A percentile compares a stretch with the other conserved stretches of the same genome.
phyloP scores from a whole-genome alignment of 2,113 vertebrate genomes.

The Nettapus auritus region DNA sequence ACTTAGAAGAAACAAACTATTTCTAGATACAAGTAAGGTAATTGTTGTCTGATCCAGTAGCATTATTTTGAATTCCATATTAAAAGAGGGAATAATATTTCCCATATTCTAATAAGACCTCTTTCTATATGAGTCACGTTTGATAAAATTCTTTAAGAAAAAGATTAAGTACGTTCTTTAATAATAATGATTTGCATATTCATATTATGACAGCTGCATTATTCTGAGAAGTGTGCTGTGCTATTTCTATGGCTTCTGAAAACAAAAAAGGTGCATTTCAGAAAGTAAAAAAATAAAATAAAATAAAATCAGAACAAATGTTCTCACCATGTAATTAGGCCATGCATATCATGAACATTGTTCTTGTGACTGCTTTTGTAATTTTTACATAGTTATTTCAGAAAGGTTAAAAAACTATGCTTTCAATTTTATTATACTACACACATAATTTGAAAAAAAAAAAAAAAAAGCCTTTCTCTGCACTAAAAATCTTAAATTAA shows the following conservation, averaged over 20 bases:
- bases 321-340: slow-evolving; percentile 62
- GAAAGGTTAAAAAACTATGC: slow-evolving; percentile 68
- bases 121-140: slow-evolving; percentile 45
- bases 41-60: slow-evolving; percentile 46
- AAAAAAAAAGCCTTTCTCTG: slow-evolving; percentile 55
- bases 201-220: slow-evolving; percentile 48
- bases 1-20: slow-evolving; percentile 51
- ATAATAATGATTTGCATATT: slow-evolving; percentile 64
- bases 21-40: slow-evolving; percentile 32
- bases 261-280: slow-evolving; percentile 64
- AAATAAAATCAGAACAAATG: slow-evolving; percentile 57
- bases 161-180: slow-evolving; percentile 54
- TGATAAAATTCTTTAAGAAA: slow-evolving; percentile 48
- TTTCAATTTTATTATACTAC: slow-evolving; percentile 67
- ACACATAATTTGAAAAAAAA: slow-evolving; percentile 43
- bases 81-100: slow-evolving; percentile 57
- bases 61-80: slow-evolving; percentile 66
- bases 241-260: slow-evolving; percentile 32
- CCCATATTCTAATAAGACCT: slow-evolving; percentile 22
- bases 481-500: slow-evolving; percentile 71
- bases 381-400: slow-evolving; percentile 61
- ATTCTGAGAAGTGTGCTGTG: slow-evolving; percentile 15
- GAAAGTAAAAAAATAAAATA: neutral
- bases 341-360: slow-evolving; percentile 55
- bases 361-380: slow-evolving; percentile 64